phyloP scores from a whole-genome alignment of 2,888 invertebrate genomes.

The Nemapogon koenigi region DNA sequence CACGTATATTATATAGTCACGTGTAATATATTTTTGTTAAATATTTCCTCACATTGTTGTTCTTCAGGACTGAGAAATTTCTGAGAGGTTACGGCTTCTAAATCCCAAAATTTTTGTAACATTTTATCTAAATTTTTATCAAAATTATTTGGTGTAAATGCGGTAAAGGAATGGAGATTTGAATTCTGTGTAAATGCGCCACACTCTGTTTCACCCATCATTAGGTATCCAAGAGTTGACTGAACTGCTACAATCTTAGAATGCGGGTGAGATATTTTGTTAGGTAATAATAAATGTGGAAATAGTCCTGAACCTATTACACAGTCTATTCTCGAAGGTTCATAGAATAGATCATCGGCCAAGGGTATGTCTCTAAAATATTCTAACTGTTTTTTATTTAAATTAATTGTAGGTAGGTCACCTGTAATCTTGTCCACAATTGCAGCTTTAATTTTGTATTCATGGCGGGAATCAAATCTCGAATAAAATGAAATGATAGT shows the following conservation, averaged over 20 bases:
- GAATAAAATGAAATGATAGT: too few species aligned
- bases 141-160: too few species aligned
- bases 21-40: slow-evolving; percentile 11
- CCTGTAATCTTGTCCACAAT: slow-evolving; percentile 15
- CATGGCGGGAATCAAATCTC: slow-evolving; percentile 11
- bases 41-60: slow-evolving; percentile 13
- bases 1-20: slow-evolving; percentile 7
- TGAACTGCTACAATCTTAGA: too few species aligned
- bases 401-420: slow-evolving; percentile 11
- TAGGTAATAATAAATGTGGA: slow-evolving; percentile 12
- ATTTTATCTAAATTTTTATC: slow-evolving; percentile 9
- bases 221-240: slow-evolving; percentile 14
- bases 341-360: slow-evolving; percentile 12
- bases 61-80: slow-evolving; percentile 10
- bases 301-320: slow-evolving; percentile 15
- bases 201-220: slow-evolving; percentile 14
- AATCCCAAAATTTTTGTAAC: slow-evolving; percentile 11
- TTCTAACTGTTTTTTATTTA: slow-evolving; percentile 7
- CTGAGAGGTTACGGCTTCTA: slow-evolving; percentile 9
- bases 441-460: slow-evolving; percentile 11
- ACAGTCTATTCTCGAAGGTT: slow-evolving; percentile 13
- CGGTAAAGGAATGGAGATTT: slow-evolving; percentile 9
- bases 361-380: slow-evolving; percentile 11
- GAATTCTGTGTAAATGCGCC: neutral
- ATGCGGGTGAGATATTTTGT: slow-evolving; percentile 5